Evolutionary conservation across 1,140 invertebrate genomes (phyloP), one percentile per base, ranked within the genome.

Genomic region (Temnothorax longispinosus): DNA sequence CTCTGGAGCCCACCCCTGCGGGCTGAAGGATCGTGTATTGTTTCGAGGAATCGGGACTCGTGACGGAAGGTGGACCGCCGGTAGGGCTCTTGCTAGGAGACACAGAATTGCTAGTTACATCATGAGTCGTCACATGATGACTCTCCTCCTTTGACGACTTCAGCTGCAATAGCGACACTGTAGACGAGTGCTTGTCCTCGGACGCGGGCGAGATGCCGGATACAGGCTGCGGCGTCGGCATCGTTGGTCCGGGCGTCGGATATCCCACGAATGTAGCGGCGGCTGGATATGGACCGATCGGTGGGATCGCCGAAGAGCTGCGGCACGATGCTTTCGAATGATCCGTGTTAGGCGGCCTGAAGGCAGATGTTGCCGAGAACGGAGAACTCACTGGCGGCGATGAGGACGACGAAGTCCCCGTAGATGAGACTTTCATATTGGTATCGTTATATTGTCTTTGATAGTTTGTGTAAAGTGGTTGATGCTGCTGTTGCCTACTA

Each of bases 1-100:
- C 97, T 47, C 97, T 96, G 6, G 97, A 98, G 3, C 97, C 97
- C 0, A 96, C 96, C 18, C 97, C 97, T 10, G 98, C 97, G 1
- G 98, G 98, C 92, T 98, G 98, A 21, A 98, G 95, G 71, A 98
- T 98, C 18, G 98, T 98, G 91, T 98, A 98, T 91, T 98, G 97
- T 94, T 98, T 96, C 86, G 95, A 95, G 52, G 93, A 92, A 58
- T 96, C 96, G 0, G 96, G 96, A 32, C 96, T 96, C 32, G 95
- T 95, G 0, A 95, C 94, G 18, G 95, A 93, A 5, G 94, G 90
- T 5, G 94, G 54, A 21, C 90, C 87, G 65, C 76, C 35, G 69
- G 58, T 82, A 0, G 91, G 90, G 35, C 85, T 92, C 35, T 93
- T 93, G 65, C 35, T 88, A 50, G 62, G 87, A 0, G 91, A 44